Conservation (phyloP, 1,140 invertebrate genomes). For the Penaeus vannamei region DNA sequence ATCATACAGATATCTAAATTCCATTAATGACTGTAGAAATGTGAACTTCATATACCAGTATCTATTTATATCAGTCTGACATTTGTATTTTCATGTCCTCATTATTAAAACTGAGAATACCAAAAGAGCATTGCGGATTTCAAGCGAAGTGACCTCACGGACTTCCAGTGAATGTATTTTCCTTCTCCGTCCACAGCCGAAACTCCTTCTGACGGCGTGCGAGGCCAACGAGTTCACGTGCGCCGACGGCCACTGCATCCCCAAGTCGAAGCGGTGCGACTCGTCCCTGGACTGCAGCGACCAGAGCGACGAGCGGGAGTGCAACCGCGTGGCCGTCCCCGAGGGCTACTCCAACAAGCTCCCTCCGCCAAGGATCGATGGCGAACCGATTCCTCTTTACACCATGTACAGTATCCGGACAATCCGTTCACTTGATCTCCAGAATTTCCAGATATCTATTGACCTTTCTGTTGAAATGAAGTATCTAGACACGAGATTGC, state of each 20-base stretch:
- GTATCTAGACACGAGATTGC: too few relatives aligned
- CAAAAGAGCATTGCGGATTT: too few relatives aligned
- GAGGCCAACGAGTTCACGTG: constrained; percentile 47
- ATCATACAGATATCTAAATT: too few relatives aligned
- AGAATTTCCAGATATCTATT: constrained; percentile 10
- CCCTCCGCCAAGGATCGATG: constrained; percentile 6
- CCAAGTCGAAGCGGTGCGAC: constrained; percentile 40
- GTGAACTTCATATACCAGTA: too few relatives aligned
- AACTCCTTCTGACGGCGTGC: constrained; percentile 49
- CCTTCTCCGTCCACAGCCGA: not conserved
- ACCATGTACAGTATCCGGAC: constrained; percentile 38
- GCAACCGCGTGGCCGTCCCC: constrained; percentile 18
- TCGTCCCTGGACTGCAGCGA: constrained; percentile 38
- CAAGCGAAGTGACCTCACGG: too few relatives aligned
- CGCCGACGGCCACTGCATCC: constrained; percentile 46
- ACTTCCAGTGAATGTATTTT: too few relatives aligned
- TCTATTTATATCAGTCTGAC: too few relatives aligned
- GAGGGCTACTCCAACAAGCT: constrained; percentile 30
- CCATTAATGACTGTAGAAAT: too few relatives aligned
- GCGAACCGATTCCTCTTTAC: constrained; percentile 6
- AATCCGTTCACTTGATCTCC: constrained; percentile 24
- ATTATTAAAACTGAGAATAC: too few relatives aligned
- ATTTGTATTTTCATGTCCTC: too few relatives aligned
- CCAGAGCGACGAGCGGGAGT: constrained; percentile 55
- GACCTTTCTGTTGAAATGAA: too few relatives aligned